Conservation (phyloP, 2,888 invertebrate species). For the Lomographa bimaculata region DNA sequence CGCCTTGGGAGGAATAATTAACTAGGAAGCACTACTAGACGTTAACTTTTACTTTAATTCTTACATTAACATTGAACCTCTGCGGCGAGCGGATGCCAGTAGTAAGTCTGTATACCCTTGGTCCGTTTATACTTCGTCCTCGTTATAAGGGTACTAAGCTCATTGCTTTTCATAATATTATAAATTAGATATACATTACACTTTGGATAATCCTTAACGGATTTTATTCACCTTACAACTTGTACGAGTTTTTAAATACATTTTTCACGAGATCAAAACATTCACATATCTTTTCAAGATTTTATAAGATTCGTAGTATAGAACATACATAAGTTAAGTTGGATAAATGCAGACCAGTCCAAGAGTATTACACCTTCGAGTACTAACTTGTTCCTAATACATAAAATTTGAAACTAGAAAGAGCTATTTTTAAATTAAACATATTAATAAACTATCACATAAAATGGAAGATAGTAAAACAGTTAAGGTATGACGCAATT, state of each 20-base stretch:
- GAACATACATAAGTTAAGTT: not conserved
- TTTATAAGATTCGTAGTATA: conserved; percentile 6
- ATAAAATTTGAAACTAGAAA: too few species aligned
- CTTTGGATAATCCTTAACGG: not conserved
- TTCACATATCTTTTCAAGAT: conserved; percentile 4
- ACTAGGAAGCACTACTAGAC: conserved; percentile 7
- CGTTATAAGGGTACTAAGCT: conserved; percentile 9
- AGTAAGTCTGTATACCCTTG: conserved; percentile 13
- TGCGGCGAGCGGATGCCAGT: conserved; percentile 5
- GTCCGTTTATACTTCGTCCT: conserved; percentile 8
- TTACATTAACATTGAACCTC: conserved; percentile 5
- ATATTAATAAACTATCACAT: too few species aligned
- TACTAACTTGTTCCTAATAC: too few species aligned
- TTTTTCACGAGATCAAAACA: conserved; percentile 8
- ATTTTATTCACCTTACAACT: not conserved
- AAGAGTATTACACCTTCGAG: too few species aligned
- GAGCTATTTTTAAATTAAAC: too few species aligned
- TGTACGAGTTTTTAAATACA: not conserved
- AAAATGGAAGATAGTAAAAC: too few species aligned
- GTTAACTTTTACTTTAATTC: conserved; percentile 1
- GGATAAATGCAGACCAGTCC: too few species aligned
- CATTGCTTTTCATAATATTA: conserved; percentile 4
- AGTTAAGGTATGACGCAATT: too few species aligned
- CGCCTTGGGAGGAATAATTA: too few species aligned
- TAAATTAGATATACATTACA: too few species aligned